phyloP scores from a whole-genome alignment of 2,797 vertebrate genomes.

The Alcedo quadribrachys region DNA sequence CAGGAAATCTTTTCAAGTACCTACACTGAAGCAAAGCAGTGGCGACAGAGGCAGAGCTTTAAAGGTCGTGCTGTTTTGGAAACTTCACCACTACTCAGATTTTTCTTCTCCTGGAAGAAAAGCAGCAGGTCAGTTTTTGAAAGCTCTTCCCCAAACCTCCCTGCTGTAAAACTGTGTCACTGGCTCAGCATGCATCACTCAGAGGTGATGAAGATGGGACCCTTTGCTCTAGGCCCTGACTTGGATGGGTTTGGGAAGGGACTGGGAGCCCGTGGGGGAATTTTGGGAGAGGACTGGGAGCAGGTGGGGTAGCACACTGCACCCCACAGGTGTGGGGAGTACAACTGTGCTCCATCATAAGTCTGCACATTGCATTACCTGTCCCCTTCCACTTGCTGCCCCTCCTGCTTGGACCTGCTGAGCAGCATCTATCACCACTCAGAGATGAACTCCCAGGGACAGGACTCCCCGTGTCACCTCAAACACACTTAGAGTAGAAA shows the following conservation, averaged over 20 bases:
- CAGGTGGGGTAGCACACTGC: background rate
- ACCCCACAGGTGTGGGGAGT: rapidly evolving
- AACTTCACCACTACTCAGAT: background rate
- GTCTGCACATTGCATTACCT: rapidly evolving
- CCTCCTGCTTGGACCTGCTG: background rate
- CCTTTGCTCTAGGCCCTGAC: rapidly evolving
- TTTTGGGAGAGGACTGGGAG: background rate
- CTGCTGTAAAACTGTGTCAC: rapidly evolving
- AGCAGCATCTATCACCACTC: background rate
- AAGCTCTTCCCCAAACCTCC: background rate
- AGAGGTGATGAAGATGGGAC: background rate
- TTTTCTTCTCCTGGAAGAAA: background rate
- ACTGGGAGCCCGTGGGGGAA: background rate
- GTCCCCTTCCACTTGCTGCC: background rate
- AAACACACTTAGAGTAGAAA: rapidly evolving
- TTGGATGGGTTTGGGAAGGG: background rate
- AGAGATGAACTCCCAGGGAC: too few species aligned
- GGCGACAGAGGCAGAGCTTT: background rate
- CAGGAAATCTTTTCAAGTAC: background rate
- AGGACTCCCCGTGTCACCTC: background rate
- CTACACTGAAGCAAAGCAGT: background rate
- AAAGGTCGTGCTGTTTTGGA: constrained; percentile 1
- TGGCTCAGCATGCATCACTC: background rate
- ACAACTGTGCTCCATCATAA: rapidly evolving
- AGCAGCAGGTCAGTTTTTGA: background rate